Base-by-base conservation (phyloP, 2,797 vertebrate species). In the Carduelis carduelis region DNA sequence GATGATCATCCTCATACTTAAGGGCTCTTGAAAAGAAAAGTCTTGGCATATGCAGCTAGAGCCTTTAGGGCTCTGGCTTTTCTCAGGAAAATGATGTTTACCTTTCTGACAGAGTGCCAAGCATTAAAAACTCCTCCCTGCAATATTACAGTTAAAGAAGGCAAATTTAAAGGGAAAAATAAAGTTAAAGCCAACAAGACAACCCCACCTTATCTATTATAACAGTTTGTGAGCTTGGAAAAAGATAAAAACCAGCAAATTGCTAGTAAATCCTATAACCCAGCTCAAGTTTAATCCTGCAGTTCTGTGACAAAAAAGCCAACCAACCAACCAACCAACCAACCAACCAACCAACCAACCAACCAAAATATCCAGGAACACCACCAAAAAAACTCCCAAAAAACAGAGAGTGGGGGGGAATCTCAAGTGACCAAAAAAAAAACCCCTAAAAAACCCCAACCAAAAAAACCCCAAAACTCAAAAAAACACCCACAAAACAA, bases 341-440 rank as follows among this genome's bases (percentile, higher is more conserved):
- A 41, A 30, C 3, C 26, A 35, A 15, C 12, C 6, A 41, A 30
- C 3, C 26, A 35, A 24, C 9, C 53, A 35, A 26, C 11, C 27
- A 37, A 74, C 6, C 16, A 52, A 56, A 6, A 6, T 21, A n/a
- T 18, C 3, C 18, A 14, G 14, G 8, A n/a, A 4, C 21, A 55
- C 13, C 2, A 14, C 5, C 6, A 39, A 24, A 37, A 16, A 8
- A 9, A 20, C 3, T 4, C 12, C 8, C 12, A 11, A 23, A 15
- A 18, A 34, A 56, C 3, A 14, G 21, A 23, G n/a, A 0, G 8
- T n/a, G 2, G 10, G 2, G 3, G 2, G 4, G 17, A 27, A n/a
- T 1, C 7, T 13, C 27, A 35, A 30, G 46, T 46, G 27, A 37
- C 12, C 10, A 3, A 34, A 14, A 15, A 22, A 37, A 23, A 17